Conservation (phyloP, 2,888 invertebrate genomes). For the Incurvaria masculella region DNA sequence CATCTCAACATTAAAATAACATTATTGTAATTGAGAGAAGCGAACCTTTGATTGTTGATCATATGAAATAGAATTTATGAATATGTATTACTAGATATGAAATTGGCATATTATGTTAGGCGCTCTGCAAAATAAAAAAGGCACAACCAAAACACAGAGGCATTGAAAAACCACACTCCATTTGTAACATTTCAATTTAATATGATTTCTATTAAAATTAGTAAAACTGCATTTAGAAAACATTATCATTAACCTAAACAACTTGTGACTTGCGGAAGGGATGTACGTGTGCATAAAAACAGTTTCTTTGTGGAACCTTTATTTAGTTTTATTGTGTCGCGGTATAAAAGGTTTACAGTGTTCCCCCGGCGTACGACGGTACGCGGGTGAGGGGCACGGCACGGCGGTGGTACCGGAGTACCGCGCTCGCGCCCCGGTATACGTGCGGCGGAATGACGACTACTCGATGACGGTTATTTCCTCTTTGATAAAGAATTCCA, state of each 20-base stretch:
- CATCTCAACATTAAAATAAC: too few species aligned
- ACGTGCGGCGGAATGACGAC: slow-evolving; percentile 30
- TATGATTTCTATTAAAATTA: slow-evolving; percentile 51
- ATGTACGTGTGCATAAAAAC: not conserved
- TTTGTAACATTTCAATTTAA: slow-evolving; percentile 54
- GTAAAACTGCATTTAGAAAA: slow-evolving; percentile 7
- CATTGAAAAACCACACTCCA: slow-evolving; percentile 44
- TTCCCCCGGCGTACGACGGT: not conserved
- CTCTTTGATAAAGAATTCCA: slow-evolving; percentile 98
- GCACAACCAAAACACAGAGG: slow-evolving; percentile 23
- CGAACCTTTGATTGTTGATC: too few species aligned
- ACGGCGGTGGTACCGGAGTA: not conserved
- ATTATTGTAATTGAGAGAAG: too few species aligned
- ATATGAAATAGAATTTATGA: too few species aligned
- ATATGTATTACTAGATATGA: too few species aligned
- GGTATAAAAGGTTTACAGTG: not conserved
- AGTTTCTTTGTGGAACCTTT: not conserved
- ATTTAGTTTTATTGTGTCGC: slow-evolving; percentile 4
- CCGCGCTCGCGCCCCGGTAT: slow-evolving; percentile 17
- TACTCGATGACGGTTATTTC: slow-evolving; percentile 81
- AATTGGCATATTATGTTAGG: too few species aligned
- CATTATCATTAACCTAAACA: not conserved
- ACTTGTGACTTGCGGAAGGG: not conserved
- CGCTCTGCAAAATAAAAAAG: too few species aligned
- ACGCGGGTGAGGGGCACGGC: not conserved